Conservation (phyloP, 2,888 invertebrate genomes). For the Parapristionchus giblindavisi region DNA sequence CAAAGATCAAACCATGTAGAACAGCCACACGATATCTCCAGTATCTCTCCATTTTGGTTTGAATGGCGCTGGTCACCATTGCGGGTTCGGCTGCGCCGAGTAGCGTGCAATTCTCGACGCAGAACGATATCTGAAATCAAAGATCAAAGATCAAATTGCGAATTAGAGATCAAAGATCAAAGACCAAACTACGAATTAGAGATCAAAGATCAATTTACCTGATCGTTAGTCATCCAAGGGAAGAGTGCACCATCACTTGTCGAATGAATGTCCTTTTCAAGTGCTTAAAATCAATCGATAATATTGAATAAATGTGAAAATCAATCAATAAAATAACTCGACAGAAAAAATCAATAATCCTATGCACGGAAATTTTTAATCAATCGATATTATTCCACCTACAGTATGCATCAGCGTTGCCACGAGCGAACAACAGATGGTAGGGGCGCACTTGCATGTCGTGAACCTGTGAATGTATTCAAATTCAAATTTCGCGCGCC, state of each 20-base stretch:
- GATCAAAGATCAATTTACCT: slow-evolving; percentile 37
- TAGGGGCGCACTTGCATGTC: slow-evolving; percentile 49
- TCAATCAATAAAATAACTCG: not conserved
- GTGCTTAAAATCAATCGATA: slow-evolving; percentile 45
- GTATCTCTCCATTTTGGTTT: slow-evolving; percentile 48
- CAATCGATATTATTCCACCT: slow-evolving; percentile 33
- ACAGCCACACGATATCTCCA: slow-evolving; percentile 60
- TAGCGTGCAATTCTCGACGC: slow-evolving; percentile 48
- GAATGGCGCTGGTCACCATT: slow-evolving; percentile 46
- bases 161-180: not conserved
- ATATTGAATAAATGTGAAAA: not conserved
- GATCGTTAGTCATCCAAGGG: slow-evolving; percentile 57
- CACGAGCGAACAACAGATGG: slow-evolving; percentile 54
- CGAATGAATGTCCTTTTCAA: slow-evolving; percentile 58
- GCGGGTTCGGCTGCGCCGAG: slow-evolving; percentile 39
- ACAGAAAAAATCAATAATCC: not conserved
- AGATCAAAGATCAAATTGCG: not conserved
- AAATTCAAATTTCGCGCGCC: not conserved
- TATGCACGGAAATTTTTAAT: no score
- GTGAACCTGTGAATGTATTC: slow-evolving; percentile 46
- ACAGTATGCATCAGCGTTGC: slow-evolving; percentile 56
- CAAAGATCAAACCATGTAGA: slow-evolving; percentile 50
- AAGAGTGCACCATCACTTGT: slow-evolving; percentile 54
- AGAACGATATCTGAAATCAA: slow-evolving; percentile 44
- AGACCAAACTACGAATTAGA: not conserved